These are phyloP conservation scores for Xiphophorus birchmanni DNA, from an alignment of 2,797 vertebrate genomes.

Conservation along the genomic window DNA sequence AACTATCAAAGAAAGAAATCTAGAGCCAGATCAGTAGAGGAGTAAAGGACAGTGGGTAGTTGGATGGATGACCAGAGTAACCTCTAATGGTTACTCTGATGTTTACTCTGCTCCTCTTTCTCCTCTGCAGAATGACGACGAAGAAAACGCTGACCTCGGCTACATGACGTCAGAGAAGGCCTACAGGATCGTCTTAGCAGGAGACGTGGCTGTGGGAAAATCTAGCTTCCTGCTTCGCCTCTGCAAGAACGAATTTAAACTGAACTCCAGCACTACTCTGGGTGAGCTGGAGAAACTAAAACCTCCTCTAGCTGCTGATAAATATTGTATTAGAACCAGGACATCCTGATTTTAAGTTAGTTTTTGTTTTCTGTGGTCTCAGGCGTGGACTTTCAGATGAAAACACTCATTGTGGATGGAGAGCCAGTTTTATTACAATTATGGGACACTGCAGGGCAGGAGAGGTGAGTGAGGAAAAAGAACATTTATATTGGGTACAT, in stretches of 20 bases:
- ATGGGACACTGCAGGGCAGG: slow-evolving; percentile 97
- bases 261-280: slow-evolving; percentile 88
- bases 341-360: not conserved
- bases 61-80: not conserved
- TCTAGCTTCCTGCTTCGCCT: slow-evolving; percentile 95
- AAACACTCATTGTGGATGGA: slow-evolving; percentile 92
- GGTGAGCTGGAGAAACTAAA: slow-evolving; percentile 76
- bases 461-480: slow-evolving; percentile 79
- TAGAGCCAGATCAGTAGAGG: not conserved
- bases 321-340: not conserved
- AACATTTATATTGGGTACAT: not conserved
- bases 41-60: not conserved
- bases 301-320: not conserved
- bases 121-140: slow-evolving; percentile 72
- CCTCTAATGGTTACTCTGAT: not conserved
- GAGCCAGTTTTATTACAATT: slow-evolving; percentile 89
- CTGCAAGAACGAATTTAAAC: slow-evolving; percentile 96
- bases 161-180: slow-evolving; percentile 86
- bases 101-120: not conserved
- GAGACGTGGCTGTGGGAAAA: slow-evolving; percentile 95
- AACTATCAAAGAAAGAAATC: too few species aligned
- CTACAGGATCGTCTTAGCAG: slow-evolving; percentile 93
- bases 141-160: slow-evolving; percentile 64
- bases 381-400: slow-evolving; percentile 99
- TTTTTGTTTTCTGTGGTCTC: slow-evolving; percentile 27